These are phyloP conservation scores for Motacilla alba DNA, from an alignment of 2,113 vertebrate genomes.

Conservation along the genomic window DNA sequence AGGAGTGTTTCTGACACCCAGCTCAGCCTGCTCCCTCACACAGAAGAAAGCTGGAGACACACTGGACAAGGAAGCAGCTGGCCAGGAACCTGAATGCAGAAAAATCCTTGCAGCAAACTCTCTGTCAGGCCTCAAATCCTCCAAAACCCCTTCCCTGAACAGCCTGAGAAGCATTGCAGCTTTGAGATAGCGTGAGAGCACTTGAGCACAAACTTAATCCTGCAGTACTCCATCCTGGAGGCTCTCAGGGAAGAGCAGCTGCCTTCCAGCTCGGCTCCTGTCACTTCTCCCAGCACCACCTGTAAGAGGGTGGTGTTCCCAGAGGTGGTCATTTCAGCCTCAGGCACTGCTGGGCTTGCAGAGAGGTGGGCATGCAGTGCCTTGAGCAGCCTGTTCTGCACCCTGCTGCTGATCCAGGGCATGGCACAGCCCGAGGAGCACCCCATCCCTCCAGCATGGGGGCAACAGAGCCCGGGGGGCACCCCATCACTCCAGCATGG, in stretches of 20 bases:
- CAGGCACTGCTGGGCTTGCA: not conserved
- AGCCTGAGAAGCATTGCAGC: not conserved
- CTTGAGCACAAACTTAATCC: not conserved
- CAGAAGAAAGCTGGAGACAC: not conserved
- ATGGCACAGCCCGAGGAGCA: not conserved
- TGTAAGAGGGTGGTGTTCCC: not conserved
- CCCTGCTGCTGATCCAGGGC: not conserved
- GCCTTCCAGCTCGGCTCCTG: not conserved
- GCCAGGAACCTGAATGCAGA: not conserved
- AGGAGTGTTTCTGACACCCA: not conserved
- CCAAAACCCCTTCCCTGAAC: not conserved
- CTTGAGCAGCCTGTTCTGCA: not conserved
- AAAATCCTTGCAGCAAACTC: not conserved
- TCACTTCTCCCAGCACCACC: not conserved
- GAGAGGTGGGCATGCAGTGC: accelerated
- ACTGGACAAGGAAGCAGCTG: not conserved
- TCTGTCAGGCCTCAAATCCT: not conserved
- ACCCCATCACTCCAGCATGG: not conserved
- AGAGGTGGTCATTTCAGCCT: not conserved
- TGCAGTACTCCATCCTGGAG: not conserved
- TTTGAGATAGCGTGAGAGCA: not conserved
- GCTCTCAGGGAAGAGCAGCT: not conserved
- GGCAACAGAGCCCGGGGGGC: not conserved
- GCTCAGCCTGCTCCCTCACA: not conserved
- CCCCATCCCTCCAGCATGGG: not conserved